phyloP scores from a whole-genome alignment of 2,113 vertebrate species.

The Cyprinodon variegatus region DNA sequence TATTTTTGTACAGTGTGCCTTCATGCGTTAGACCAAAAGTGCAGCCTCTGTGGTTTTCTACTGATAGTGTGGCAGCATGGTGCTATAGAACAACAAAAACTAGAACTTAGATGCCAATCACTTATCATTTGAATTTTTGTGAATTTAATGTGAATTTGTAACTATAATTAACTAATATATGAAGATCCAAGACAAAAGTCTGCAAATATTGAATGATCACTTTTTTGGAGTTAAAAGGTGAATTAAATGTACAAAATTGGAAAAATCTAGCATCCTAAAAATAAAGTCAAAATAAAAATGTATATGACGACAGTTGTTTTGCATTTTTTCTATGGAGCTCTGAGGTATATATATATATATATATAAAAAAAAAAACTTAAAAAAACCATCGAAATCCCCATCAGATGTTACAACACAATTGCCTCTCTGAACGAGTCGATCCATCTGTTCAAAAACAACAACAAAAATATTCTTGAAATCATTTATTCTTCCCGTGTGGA shows the following conservation, averaged over 20 bases:
- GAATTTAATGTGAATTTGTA: background rate
- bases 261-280: conserved; percentile 9
- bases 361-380: background rate
- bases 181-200: conserved; percentile 1
- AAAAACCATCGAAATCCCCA: background rate
- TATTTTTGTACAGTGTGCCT: background rate
- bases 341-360: conserved; percentile 32
- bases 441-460: conserved; percentile 83
- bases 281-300: background rate
- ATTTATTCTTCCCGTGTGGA: background rate
- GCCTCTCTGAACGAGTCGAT: conserved; percentile 94
- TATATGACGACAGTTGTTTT: background rate
- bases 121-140: background rate
- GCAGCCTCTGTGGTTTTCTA: background rate
- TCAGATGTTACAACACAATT: conserved; percentile 83
- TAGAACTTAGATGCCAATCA: background rate
- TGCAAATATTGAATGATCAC: background rate
- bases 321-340: conserved; percentile 10
- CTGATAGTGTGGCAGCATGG: background rate
- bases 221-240: background rate
- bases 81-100: background rate
- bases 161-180: conserved; percentile 8
- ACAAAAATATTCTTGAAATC: background rate
- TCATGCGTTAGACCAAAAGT: conserved; percentile 5
- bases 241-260: conserved; percentile 1